A percentile compares a stretch with the other conserved stretches of the same genome.
Conservation (phyloP, 2,888 invertebrate species). For the Acheta domesticus region DNA sequence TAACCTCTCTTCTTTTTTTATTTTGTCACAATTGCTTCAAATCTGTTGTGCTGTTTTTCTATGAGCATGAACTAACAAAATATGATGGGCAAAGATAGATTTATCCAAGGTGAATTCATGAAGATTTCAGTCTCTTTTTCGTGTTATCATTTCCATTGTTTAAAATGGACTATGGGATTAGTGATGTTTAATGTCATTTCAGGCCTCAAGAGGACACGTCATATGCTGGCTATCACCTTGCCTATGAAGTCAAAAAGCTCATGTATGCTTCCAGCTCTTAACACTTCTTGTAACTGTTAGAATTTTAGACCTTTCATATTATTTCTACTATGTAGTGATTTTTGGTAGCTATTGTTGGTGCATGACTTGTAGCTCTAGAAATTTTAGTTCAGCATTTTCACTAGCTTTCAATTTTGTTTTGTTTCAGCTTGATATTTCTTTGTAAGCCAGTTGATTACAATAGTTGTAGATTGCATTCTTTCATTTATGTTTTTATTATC, state of each 20-base stretch:
- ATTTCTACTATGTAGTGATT: not conserved
- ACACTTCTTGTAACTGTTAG: slow-evolving; percentile 30
- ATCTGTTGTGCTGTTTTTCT: no score
- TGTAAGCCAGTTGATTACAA: no score
- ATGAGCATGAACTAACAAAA: no score
- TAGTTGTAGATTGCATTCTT: not conserved
- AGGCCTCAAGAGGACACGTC: slow-evolving; percentile 86
- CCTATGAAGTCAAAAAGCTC: slow-evolving; percentile 99
- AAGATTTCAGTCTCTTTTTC: not conserved
- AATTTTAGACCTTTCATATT: slow-evolving; percentile 20
- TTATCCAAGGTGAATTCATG: no score
- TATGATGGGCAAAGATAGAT: no score
- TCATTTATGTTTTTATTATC: no score
- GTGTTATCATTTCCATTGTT: not conserved
- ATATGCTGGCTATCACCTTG: slow-evolving; percentile 97
- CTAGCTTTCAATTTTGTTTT: no score
- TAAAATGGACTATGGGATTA: slow-evolving; percentile 25
- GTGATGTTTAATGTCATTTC: slow-evolving; percentile 60
- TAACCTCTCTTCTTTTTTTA: no score
- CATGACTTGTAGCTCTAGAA: not conserved
- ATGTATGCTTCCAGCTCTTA: slow-evolving; percentile 74
- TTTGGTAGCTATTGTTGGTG: not conserved
- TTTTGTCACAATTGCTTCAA: no score
- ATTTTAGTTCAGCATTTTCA: not conserved
- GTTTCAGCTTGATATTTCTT: no score